Conservation (phyloP, 2,888 invertebrate species). For the Amblyteles armatorius region DNA sequence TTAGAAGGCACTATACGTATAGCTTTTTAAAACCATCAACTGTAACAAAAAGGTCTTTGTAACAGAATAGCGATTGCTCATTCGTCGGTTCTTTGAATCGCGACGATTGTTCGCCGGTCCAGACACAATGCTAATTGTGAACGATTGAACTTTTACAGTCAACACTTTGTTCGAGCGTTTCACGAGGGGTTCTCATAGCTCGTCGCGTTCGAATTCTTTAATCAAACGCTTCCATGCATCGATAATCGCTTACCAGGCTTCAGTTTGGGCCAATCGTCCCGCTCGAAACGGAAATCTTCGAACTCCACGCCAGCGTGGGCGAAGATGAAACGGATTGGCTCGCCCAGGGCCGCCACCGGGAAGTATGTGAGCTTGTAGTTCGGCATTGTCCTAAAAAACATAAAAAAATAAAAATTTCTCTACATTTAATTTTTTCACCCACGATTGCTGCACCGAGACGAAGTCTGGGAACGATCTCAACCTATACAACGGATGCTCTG, state of each 20-base stretch:
- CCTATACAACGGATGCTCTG: no score
- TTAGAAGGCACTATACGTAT: background rate
- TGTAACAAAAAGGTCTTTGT: background rate
- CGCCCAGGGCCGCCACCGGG: constrained; percentile 83
- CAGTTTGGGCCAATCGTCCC: constrained; percentile 78
- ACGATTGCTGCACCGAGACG: no score
- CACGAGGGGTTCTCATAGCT: background rate
- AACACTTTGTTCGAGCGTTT: constrained; percentile 1
- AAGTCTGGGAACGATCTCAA: no score
- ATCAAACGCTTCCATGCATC: background rate
- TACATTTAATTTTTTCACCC: no score
- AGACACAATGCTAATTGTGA: constrained; percentile 52
- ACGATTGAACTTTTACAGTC: background rate
- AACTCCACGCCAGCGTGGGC: constrained; percentile 82
- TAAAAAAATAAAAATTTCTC: background rate
- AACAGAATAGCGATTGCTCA: constrained; percentile 44
- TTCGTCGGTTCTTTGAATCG: constrained; percentile 53
- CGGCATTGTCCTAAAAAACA: constrained; percentile 69
- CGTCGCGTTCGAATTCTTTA: background rate
- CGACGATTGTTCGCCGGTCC: constrained; percentile 40
- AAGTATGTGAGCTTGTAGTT: constrained; percentile 84
- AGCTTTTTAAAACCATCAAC: background rate
- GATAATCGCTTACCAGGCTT: constrained; percentile 73
- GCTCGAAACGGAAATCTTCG: constrained; percentile 81
- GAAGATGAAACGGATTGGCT: constrained; percentile 82